These are phyloP conservation scores for Cybosia mesomella DNA, from an alignment of 2,888 invertebrate genomes.

Conservation along the genomic window DNA sequence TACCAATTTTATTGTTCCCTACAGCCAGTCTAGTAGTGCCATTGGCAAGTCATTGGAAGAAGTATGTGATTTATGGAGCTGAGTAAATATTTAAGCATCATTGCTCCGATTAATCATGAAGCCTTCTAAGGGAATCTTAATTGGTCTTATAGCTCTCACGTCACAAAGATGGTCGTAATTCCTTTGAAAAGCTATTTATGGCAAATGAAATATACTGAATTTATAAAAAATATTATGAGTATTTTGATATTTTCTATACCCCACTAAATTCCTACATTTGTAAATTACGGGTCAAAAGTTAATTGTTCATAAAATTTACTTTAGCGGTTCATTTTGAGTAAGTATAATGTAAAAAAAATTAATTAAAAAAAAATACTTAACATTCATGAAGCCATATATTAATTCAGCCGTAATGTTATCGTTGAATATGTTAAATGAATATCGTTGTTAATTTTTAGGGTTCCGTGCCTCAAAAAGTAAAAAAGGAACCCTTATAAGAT, in stretches of 20 bases:
- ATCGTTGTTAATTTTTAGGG: too few species aligned
- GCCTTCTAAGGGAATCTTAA: conserved; percentile 11
- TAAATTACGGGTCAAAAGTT: conserved; percentile 36
- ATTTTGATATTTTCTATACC: not conserved
- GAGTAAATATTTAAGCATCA: too few species aligned
- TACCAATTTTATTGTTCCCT: too few species aligned
- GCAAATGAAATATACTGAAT: conserved; percentile 2
- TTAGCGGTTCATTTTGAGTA: not conserved
- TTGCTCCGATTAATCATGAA: not conserved
- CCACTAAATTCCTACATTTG: conserved; percentile 14
- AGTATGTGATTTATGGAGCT: not conserved
- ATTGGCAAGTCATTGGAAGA: not conserved
- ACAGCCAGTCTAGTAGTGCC: too few species aligned
- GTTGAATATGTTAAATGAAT: too few species aligned
- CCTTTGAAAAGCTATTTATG: conserved; percentile 28
- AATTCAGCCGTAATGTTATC: too few species aligned
- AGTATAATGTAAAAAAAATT: too few species aligned
- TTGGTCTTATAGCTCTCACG: not conserved
- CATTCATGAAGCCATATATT: too few species aligned
- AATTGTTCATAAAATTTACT: conserved; percentile 16
- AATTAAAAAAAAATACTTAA: too few species aligned
- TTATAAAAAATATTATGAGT: not conserved
- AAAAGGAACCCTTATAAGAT: too few species aligned
- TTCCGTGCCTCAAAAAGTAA: too few species aligned
- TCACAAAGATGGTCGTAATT: conserved; percentile 22